Evolutionary conservation across 1,140 invertebrate species (phyloP).

Genomic region (Drosophila orosa): DNA sequence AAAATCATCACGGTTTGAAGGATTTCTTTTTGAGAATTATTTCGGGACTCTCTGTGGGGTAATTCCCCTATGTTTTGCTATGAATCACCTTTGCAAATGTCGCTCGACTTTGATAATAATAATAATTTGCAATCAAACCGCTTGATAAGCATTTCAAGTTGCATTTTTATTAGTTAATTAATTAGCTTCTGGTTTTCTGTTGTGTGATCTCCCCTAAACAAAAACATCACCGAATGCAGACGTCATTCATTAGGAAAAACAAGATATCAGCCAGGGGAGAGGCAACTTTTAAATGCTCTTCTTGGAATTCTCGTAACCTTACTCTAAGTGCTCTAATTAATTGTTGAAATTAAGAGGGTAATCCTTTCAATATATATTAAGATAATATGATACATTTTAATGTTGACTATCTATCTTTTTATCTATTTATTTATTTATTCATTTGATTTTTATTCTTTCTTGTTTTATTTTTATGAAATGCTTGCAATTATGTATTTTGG

Average conservation of each 20-base stretch:
- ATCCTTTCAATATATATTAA: background rate
- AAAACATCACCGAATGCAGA: constrained; percentile 25
- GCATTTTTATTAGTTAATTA: constrained; percentile 54
- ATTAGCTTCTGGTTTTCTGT: constrained; percentile 24
- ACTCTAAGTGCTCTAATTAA: too few species aligned
- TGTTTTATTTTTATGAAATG: background rate
- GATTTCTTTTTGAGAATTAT: background rate
- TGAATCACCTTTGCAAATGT: constrained; percentile 41
- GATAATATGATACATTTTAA: background rate
- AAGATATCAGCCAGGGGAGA: constrained; percentile 2
- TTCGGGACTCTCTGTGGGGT: constrained; percentile 6
- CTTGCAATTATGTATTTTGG: constrained; percentile 19
- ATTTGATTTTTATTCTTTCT: background rate
- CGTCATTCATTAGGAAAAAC: constrained; percentile 38
- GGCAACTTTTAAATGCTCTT: constrained; percentile 13
- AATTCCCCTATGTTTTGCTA: constrained; percentile 9
- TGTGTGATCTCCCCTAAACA: constrained; percentile 15
- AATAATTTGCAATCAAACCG: constrained; percentile 45
- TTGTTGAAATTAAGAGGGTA: background rate
- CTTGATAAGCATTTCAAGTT: constrained; percentile 52
- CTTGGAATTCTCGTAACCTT: background rate
- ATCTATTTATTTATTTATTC: background rate
- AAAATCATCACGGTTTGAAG: background rate
- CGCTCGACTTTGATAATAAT: constrained; percentile 17
- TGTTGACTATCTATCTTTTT: too few species aligned